Base-by-base conservation (phyloP, 2,888 invertebrate genomes). In the Latheticus oryzae region DNA sequence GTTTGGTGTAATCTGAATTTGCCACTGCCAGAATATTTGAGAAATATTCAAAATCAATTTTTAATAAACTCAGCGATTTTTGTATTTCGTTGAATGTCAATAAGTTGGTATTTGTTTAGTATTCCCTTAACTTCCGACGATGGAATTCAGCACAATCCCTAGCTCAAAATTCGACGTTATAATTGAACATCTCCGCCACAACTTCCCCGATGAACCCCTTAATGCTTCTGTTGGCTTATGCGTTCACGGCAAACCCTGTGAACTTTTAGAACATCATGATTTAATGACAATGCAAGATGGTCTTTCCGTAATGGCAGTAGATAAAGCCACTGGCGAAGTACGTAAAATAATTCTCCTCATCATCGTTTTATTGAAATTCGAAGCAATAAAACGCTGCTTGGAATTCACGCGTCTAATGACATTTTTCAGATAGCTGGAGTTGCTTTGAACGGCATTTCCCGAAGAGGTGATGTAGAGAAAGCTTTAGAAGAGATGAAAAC, bases 141-240 rank as follows among this genome's bases (percentile, higher is more conserved):
- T 83, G 76, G 80, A 78, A 56, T 80, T 79, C 62, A 75, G 75
- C 21, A 75, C 79, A 28, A 79, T 85, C 47, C 79, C 82, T 15
- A 77, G 80, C 63, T 75, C 80, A 28, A 79, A 80, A 60, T 84
- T 83, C 66, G 81, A 84, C 15, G 84, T 85, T 15, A 89, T 91
- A 38, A 84, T 93, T 59, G 76, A 83, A 15, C 91, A 91, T 73
- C 81, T 93, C 42, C 82, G 90, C 21, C 80, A 84, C 63, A 89
- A 86, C 72, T 93, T 93, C 76, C 87, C 90, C 0, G 93, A 93
- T 73, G 93, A 93, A 74, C 92, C 93, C 0, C 81, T 93, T 33
- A 93, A 93, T 78, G 85, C 85, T 66, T 89, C 91, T 0, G 88
- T 91, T n/a, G 83, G 84, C 5, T 81, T 92, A 3, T 91, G 91